Evolutionary conservation across 2,797 vertebrate species (phyloP).

Genomic region (Sciaenops ocellatus): DNA sequence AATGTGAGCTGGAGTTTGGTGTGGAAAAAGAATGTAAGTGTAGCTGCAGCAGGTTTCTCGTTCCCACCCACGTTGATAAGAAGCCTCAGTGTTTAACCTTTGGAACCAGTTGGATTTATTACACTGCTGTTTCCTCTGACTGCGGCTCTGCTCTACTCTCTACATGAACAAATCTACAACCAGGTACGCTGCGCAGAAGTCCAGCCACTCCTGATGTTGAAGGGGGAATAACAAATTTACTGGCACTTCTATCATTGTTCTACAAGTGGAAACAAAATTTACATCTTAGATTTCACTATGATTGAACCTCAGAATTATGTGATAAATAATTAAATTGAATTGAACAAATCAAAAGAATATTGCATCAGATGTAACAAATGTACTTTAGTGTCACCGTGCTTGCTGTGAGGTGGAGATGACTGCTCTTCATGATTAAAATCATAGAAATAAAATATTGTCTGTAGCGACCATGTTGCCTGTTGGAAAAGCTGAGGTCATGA

Average conservation of each 20-base stretch:
- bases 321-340: too few species aligned
- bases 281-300: too few species aligned
- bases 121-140: slow-evolving; percentile 8
- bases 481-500: neutral
- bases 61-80: slow-evolving; percentile 51
- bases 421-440: neutral
- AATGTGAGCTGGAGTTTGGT: neutral
- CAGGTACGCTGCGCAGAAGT: neutral
- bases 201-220: fast-evolving
- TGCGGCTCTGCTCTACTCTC: neutral
- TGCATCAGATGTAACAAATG: neutral
- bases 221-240: too few species aligned
- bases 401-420: neutral
- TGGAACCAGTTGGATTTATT: slow-evolving; percentile 49
- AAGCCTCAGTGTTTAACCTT: slow-evolving; percentile 50
- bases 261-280: neutral
- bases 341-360: neutral
- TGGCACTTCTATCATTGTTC: neutral
- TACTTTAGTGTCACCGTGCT: neutral
- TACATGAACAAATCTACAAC: neutral
- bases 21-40: slow-evolving; percentile 11
- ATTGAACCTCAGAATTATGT: too few species aligned
- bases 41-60: neutral
- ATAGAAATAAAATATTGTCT: neutral
- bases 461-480: neutral